Evolutionary conservation across 2,113 vertebrate species (phyloP), one percentile per base, ranked within the genome.

Genomic region (Neopipo cinnamomea): DNA sequence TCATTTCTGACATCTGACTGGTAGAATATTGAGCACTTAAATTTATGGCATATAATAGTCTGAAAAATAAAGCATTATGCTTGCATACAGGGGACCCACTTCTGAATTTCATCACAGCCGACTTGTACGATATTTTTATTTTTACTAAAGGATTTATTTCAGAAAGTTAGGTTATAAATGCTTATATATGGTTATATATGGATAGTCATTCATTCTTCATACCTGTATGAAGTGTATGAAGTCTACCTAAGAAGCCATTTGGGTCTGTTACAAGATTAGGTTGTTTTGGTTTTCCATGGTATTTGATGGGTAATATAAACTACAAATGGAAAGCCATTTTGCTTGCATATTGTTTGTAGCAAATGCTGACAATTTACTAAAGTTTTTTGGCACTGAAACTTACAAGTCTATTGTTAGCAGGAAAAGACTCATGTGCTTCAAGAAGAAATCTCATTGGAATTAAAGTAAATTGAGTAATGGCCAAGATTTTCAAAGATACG

Each of bases 21-120:
- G 94, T 97, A 82, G 85, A 97, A 75, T 98, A 98, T 96, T 85
- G 94, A 98, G 85, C 33, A 58, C 92, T 96, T 80, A 97, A 94
- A 98, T 98, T 97, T 98, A 98, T 95, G 91, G 96, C 95, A 88
- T 81, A 95, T 95, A 95, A 94, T 96, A 46, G 81, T 94, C 72
- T 61, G 93, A 96, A 98, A 62, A 98, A 98, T 97, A 97, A 98
- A 97, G 91, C 89, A 95, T 96, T 98, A 97, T 96, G 93, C 95
- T 97, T 95, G 92, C 65, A 86, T 88, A 66, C 53, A 85, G 41
- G 86, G 87, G 96, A 95, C 52, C 83, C 87, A 47, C 65, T 96
- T 96, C 65, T 90, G 62, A 93, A 91, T 96, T 95, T 96, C 50
- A 91, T 95, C 85, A 79, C 67, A 92, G 90, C 42, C 96, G 25